Conservation (phyloP, 2,888 invertebrate species). For the Mylabris sibirica region DNA sequence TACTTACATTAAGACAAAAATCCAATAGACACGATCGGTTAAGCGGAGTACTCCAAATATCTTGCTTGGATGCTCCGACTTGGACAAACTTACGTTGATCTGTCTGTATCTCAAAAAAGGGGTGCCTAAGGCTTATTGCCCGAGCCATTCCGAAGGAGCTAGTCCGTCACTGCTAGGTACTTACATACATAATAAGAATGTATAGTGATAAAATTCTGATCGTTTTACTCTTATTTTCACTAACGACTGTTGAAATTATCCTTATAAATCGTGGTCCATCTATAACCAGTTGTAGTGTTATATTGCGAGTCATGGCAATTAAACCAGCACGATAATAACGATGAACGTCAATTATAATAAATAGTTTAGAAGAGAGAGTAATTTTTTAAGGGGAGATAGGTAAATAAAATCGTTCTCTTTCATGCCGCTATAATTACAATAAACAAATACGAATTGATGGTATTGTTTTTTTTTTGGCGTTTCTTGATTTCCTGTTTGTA, state of each 20-base stretch:
- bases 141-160: too few species aligned
- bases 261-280: conserved; percentile 1
- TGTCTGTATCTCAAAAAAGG: too few species aligned
- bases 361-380: background rate
- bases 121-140: too few species aligned
- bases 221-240: conserved; percentile 4
- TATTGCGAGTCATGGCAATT: background rate
- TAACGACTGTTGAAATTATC: conserved; percentile 7
- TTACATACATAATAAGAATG: too few species aligned
- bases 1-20: too few species aligned
- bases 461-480: background rate
- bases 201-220: background rate
- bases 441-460: background rate
- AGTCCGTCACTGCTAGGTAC: too few species aligned
- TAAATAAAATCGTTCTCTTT: background rate
- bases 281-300: background rate
- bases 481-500: conserved; percentile 6
- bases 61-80: too few species aligned
- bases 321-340: conserved; percentile 11
- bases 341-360: conserved; percentile 14
- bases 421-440: background rate
- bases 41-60: too few species aligned
- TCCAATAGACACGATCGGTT: too few species aligned
- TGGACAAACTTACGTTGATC: too few species aligned
- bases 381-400: background rate